Percentiles rank a stretch among this genome's conserved stretches.
phyloP scores from a whole-genome alignment of 1,140 invertebrate species.

The Aricia agestis region DNA sequence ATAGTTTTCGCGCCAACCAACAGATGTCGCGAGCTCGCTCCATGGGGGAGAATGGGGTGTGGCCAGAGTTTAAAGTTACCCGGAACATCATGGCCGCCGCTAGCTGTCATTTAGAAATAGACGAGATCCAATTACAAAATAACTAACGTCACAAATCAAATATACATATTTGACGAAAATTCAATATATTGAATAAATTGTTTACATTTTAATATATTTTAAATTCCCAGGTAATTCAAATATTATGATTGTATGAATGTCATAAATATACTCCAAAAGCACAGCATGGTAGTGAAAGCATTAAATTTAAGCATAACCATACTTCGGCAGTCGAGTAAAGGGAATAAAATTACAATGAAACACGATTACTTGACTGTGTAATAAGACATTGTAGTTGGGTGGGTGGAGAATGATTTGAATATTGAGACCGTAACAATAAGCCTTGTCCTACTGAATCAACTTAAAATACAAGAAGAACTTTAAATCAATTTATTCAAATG shows the following conservation, averaged over 20 bases:
- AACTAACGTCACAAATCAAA: background rate
- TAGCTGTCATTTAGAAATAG: conserved; percentile 7
- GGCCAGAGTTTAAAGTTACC: conserved; percentile 6
- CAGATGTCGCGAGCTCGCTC: background rate
- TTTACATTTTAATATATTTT: too few relatives aligned
- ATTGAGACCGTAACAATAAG: background rate
- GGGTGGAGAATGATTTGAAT: background rate
- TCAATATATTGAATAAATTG: too few relatives aligned
- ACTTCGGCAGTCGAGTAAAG: background rate
- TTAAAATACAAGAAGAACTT: background rate
- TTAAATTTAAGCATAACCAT: background rate
- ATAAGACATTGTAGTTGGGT: conserved; percentile 1
- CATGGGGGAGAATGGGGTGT: conserved; percentile 10
- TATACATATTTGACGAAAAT: too few relatives aligned
- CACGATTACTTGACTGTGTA: conserved; percentile 1
- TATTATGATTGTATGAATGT: background rate
- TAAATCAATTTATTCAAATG: background rate
- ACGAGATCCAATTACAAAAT: background rate
- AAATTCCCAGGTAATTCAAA: too few relatives aligned
- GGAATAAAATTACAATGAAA: conserved; percentile 1
- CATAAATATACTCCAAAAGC: background rate
- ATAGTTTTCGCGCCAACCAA: background rate
- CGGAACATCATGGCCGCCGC: conserved; percentile 4
- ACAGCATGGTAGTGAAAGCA: background rate
- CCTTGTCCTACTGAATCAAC: background rate